Conservation (phyloP, 2,797 vertebrate species). For the Vespertilio murinus region DNA sequence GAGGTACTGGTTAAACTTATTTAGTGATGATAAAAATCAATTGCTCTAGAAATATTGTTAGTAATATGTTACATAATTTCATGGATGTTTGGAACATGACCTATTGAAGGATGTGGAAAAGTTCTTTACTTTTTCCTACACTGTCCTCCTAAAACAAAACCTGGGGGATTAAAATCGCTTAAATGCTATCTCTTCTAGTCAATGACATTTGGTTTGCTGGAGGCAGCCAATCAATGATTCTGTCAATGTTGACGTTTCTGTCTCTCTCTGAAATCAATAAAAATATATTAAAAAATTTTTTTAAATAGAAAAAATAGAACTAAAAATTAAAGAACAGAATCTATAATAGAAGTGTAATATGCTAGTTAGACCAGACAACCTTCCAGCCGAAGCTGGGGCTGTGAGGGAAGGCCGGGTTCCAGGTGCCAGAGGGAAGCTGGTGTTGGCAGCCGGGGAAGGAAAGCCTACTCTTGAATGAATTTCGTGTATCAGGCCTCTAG, state of each 20-base stretch:
- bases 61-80: background rate
- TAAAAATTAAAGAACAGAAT: background rate
- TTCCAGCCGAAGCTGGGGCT: too few relatives aligned
- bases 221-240: too few relatives aligned
- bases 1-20: slow-evolving; percentile 71
- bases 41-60: background rate
- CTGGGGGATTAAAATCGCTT: background rate
- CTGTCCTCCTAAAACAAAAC: slow-evolving; percentile 35
- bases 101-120: background rate
- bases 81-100: background rate
- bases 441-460: too few relatives aligned
- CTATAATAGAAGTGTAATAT: too few relatives aligned
- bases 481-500: too few relatives aligned
- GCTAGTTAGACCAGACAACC: too few relatives aligned
- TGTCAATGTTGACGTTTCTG: too few relatives aligned
- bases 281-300: too few relatives aligned
- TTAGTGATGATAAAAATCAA: background rate
- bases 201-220: background rate
- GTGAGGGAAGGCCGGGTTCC: too few relatives aligned
- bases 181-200: background rate
- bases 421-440: too few relatives aligned
- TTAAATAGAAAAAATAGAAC: background rate
- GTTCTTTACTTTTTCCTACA: slow-evolving; percentile 6
- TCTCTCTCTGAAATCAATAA: too few relatives aligned
- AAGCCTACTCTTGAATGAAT: too few relatives aligned